phyloP scores from a whole-genome alignment of 2,888 invertebrate genomes.

The Mantis religiosa region DNA sequence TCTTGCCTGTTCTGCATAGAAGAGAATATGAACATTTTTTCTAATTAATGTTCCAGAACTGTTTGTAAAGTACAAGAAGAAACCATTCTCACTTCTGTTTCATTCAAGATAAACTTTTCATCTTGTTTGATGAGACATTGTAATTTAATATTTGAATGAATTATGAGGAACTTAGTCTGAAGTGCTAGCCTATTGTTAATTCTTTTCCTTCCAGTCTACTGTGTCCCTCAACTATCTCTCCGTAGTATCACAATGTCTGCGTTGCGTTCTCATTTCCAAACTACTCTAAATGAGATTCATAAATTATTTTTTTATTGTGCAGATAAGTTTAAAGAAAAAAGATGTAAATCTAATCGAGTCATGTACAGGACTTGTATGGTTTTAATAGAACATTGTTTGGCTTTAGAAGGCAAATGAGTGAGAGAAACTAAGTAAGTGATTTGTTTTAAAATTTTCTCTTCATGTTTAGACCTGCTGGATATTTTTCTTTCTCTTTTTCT shows the following conservation, averaged over 20 bases:
- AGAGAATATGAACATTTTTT: conserved; percentile 2
- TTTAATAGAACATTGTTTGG: not conserved
- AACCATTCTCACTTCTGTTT: conserved; percentile 16
- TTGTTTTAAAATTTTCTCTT: not conserved
- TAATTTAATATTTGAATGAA: conserved; percentile 29
- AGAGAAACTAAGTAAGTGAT: not conserved
- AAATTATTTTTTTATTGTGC: not conserved
- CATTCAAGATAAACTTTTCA: conserved; percentile 17
- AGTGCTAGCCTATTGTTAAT: conserved; percentile 1
- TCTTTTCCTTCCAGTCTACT: conserved; percentile 4
- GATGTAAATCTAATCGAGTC: not conserved
- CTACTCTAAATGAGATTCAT: not conserved
- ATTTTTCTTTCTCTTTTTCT: conserved; percentile 4
- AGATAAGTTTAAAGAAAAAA: not conserved
- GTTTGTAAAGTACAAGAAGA: conserved; percentile 28
- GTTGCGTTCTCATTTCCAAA: not conserved
- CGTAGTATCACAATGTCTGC: not conserved
- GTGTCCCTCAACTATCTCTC: not conserved
- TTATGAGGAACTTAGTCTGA: conserved; percentile 21
- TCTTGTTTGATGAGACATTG: conserved; percentile 23
- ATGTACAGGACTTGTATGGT: not conserved
- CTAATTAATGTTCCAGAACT: conserved; percentile 22
- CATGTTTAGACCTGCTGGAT: conserved; percentile 26
- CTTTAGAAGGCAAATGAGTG: not conserved
- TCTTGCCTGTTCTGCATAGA: not conserved